Conservation (phyloP, 1,140 invertebrate species). For the Gryllus bimaculatus region DNA sequence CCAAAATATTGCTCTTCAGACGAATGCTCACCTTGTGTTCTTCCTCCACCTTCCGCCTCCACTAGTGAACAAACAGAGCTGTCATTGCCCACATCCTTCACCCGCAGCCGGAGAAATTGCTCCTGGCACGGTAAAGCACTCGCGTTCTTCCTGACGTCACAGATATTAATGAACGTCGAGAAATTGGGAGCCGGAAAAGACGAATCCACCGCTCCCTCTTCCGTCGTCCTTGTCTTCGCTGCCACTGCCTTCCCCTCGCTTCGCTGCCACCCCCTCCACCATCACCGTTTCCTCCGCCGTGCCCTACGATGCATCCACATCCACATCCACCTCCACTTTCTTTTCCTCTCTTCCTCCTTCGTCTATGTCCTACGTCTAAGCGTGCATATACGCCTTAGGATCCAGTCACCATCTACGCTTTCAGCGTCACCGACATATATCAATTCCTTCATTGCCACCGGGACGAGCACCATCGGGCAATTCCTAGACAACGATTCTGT, state of each 20-base stretch:
- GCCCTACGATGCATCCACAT: neutral
- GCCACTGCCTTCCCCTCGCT: neutral
- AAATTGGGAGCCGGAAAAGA: neutral
- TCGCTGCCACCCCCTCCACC: neutral
- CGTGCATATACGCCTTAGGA: too few species aligned
- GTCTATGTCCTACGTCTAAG: neutral
- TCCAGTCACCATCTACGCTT: too few species aligned
- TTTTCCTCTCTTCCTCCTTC: neutral
- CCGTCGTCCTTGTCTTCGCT: neutral
- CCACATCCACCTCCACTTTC: neutral
- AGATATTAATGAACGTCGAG: neutral
- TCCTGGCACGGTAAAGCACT: neutral
- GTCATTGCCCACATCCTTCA: neutral
- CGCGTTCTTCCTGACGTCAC: neutral
- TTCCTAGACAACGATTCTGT: too few species aligned
- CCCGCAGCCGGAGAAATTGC: neutral
- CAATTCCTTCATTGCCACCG: too few species aligned
- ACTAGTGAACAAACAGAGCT: too few species aligned
- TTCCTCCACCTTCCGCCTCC: too few species aligned
- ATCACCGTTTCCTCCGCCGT: neutral
- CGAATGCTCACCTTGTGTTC: too few species aligned
- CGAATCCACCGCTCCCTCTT: neutral
- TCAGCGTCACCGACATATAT: too few species aligned
- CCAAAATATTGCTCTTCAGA: too few species aligned
- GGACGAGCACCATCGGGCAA: too few species aligned